Evolutionary conservation across 2,797 vertebrate species (phyloP), one percentile per base, ranked within the genome.

Genomic region (Miichthys miiuy): DNA sequence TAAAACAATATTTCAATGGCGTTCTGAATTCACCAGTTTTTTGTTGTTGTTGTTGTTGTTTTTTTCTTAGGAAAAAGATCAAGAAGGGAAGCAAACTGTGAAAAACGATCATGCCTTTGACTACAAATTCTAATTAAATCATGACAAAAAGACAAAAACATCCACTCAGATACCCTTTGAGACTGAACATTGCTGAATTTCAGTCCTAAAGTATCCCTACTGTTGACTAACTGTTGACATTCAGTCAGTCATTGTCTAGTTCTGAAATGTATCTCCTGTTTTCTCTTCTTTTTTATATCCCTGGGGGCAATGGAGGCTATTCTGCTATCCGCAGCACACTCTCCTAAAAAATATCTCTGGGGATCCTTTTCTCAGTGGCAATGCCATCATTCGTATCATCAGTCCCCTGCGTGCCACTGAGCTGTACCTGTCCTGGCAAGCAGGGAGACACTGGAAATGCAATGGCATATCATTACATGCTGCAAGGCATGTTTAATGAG

Each of bases 311-410:
- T 77, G 56, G 50, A 85, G 83, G 81, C 78, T 70, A 80, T 90
- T 92, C 79, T 85, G 87, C 87, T 88, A 80, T 84, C 89, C 86
- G 79, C 80, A 87, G 88, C 89, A 88, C 71, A 88, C 79, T 89
- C 83, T 69, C 71, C 60, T 85, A 80, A 81, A 81, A 90, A 89
- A 88, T 77, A 83, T 81, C 82, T 73, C 68, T 72, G 70, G 84
- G 84, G 62, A 86, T 84, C 57, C 71, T 83, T 85, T 86, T 70
- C 86, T 88, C 77, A 68, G 81, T 84, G 71, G 77, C 80, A 74
- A 20, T 68, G 72, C 69, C 83, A 85, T 85, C 80, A 80, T 75
- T 87, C 69, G 82, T 78, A 70, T 90, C 83, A 85, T 87, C 76
- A 79, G 75, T 86, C 87, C 77, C 86, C 57, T 48, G 81, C 77